Conservation (phyloP, 1,140 invertebrate genomes). For the Maconellicoccus hirsutus region DNA sequence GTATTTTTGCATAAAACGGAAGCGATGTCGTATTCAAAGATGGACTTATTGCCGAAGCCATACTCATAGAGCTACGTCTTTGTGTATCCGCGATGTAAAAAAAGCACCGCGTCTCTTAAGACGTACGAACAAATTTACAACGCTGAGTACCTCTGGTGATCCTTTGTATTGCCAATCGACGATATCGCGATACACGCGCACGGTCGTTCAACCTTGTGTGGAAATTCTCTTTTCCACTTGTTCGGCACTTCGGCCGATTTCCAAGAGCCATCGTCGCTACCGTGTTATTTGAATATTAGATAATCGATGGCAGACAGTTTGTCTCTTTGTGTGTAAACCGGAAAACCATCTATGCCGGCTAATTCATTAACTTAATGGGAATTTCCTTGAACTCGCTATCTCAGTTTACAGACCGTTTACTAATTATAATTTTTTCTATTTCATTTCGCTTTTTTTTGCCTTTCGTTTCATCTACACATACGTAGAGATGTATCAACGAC, state of each 20-base stretch:
- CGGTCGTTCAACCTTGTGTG: background rate
- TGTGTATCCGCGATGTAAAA: too few species aligned
- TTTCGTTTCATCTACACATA: background rate
- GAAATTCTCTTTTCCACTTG: too few species aligned
- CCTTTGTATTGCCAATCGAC: background rate
- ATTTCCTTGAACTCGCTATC: background rate
- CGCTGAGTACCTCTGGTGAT: background rate
- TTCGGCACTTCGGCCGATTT: too few species aligned
- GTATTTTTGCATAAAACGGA: slow-evolving; percentile 22
- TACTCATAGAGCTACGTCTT: background rate
- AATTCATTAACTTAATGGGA: slow-evolving; percentile 3
- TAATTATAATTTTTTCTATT: too few species aligned
- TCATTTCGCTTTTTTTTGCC: background rate
- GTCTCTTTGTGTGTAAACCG: background rate
- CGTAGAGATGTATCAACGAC: background rate
- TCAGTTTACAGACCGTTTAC: background rate
- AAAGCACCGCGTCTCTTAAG: background rate
- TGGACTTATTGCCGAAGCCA: background rate
- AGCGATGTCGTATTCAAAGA: background rate
- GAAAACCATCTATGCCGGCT: slow-evolving; percentile 1
- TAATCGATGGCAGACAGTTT: background rate
- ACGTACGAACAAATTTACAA: background rate
- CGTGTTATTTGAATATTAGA: too few species aligned
- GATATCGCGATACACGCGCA: background rate
- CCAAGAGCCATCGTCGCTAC: too few species aligned